Percentiles rank a stretch among this genome's conserved stretches.
phyloP scores from a whole-genome alignment of 37 sponge, comb jelly and placozoan species.

The Mnemiopsis leidyi region DNA sequence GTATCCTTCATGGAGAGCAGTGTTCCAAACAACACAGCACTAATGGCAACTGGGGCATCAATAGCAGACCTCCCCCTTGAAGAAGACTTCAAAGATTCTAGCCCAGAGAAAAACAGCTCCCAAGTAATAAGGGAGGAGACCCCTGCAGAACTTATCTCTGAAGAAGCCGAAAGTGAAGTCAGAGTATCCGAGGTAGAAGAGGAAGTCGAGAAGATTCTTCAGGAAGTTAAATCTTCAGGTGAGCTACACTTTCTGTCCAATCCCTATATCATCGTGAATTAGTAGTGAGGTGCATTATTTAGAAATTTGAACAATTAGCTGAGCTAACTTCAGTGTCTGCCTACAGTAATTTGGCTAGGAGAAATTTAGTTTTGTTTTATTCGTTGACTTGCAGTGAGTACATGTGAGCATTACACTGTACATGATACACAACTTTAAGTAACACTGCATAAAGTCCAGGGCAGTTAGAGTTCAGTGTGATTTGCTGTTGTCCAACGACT shows the following conservation, averaged over 20 bases:
- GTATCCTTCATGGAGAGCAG: slow-evolving; percentile 64
- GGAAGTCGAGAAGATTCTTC: slow-evolving; percentile 32
- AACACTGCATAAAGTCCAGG: no score
- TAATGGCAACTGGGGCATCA: slow-evolving; percentile 60
- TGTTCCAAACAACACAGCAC: not conserved
- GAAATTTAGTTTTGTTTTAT: no score
- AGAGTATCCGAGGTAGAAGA: slow-evolving; percentile 8
- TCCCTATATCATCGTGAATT: not conserved
- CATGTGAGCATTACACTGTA: no score
- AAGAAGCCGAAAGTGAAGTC: not conserved
- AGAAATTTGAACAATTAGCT: not conserved
- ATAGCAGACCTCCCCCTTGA: slow-evolving; percentile 53
- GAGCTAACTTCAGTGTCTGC: no score
- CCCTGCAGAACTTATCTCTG: not conserved
- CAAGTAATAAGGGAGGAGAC: slow-evolving; percentile 24
- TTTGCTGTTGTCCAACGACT: no score
- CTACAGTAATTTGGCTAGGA: no score
- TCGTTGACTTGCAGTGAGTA: no score
- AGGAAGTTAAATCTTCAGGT: slow-evolving; percentile 51
- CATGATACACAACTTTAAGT: no score
- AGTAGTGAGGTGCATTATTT: not conserved
- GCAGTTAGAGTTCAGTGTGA: no score
- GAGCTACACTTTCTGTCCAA: no score
- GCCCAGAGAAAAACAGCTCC: not conserved
- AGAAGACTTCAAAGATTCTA: not conserved